phyloP scores from a whole-genome alignment of 2,113 vertebrate species.

The Leiothrix lutea region DNA sequence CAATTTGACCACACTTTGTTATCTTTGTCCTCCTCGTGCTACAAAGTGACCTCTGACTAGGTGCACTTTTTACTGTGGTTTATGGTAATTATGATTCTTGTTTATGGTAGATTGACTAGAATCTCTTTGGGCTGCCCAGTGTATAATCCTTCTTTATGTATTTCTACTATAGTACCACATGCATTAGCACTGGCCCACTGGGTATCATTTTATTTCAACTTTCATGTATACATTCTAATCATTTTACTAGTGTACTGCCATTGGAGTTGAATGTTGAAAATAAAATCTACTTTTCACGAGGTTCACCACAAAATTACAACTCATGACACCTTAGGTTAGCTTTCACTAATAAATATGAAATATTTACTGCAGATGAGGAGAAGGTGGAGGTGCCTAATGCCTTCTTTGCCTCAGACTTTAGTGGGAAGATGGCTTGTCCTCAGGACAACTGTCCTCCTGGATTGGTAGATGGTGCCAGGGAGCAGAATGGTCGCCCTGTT shows the following conservation, averaged over 20 bases:
- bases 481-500: neutral
- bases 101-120: constrained; percentile 58
- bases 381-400: neutral
- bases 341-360: constrained; percentile 14
- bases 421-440: neutral
- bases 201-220: constrained; percentile 14
- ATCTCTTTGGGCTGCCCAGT: constrained; percentile 35
- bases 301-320: neutral
- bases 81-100: constrained; percentile 30
- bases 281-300: neutral
- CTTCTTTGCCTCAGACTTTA: neutral
- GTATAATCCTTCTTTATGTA: constrained; percentile 44
- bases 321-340: neutral
- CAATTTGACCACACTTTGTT: constrained; percentile 30
- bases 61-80: constrained; percentile 23
- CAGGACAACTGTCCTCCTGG: neutral
- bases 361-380: neutral
- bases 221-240: constrained; percentile 29
- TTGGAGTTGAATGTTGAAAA: neutral
- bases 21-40: constrained; percentile 17
- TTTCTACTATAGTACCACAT: constrained; percentile 23
- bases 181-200: constrained; percentile 38
- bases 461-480: neutral
- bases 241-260: neutral
- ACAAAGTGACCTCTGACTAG: constrained; percentile 27